Percentiles rank a stretch among this genome's conserved stretches.
These are phyloP conservation scores for Holacanthella duospinosa DNA, from an alignment of 2,888 invertebrate genomes.

Conservation along the genomic window DNA sequence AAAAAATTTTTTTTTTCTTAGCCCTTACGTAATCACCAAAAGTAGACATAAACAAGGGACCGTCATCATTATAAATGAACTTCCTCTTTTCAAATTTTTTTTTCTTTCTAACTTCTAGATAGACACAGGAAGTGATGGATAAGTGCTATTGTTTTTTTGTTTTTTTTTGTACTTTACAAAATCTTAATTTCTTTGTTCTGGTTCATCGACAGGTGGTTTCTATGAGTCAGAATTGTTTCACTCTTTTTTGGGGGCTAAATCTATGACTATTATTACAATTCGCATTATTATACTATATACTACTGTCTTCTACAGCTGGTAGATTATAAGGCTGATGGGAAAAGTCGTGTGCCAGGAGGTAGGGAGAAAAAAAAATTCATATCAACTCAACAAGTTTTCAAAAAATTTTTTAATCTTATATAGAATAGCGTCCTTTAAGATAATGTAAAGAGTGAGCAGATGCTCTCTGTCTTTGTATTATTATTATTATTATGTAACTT, in stretches of 20 bases:
- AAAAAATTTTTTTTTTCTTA: no score
- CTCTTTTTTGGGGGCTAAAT: no score
- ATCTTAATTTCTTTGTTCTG: constrained; percentile 12
- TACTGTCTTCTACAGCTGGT: no score
- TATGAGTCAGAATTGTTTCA: neutral
- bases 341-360: neutral
- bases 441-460: no score
- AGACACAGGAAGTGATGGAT: neutral
- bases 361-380: neutral
- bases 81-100: no score
- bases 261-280: no score
- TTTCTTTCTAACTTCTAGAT: neutral
- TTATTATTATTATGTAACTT: no score
- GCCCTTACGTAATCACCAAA: neutral
- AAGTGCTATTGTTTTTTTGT: no score
- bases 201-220: constrained; percentile 15
- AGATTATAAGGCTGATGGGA: no score
- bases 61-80: neutral
- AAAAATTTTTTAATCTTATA: no score
- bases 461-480: neutral
- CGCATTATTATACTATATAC: no score
- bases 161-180: neutral
- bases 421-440: no score
- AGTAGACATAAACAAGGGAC: neutral
- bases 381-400: neutral